phyloP scores from a whole-genome alignment of 2,797 vertebrate species.

The Gymnothorax javanicus region DNA sequence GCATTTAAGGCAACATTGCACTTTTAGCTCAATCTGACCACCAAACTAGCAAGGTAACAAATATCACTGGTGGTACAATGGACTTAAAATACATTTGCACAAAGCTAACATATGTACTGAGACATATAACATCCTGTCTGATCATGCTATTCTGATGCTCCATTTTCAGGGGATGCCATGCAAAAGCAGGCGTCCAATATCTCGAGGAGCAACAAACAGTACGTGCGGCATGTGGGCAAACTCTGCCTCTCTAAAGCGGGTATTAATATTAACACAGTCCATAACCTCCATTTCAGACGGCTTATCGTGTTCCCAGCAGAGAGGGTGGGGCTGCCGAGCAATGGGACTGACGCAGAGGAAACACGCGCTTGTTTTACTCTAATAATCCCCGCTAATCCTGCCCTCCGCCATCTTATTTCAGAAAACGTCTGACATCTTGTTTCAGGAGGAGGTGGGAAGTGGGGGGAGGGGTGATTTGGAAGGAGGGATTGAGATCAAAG shows the following conservation, averaged over 20 bases:
- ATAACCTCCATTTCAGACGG: slow-evolving; percentile 15
- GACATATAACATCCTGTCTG: too few species aligned
- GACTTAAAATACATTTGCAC: too few species aligned
- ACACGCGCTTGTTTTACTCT: slow-evolving; percentile 26
- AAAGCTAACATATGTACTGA: too few species aligned
- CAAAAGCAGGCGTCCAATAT: too few species aligned
- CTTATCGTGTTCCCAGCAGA: slow-evolving; percentile 18
- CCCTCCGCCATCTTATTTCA: neutral
- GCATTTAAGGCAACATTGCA: too few species aligned
- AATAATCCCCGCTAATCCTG: slow-evolving; percentile 30
- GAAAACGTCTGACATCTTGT: neutral
- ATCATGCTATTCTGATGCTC: too few species aligned
- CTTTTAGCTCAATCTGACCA: too few species aligned
- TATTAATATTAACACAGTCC: neutral
- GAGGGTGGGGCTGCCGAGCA: slow-evolving; percentile 9
- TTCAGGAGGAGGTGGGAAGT: neutral
- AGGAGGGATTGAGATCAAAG: neutral
- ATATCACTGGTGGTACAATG: too few species aligned
- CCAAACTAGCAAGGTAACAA: too few species aligned
- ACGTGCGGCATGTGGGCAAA: neutral
- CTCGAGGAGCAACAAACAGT: neutral
- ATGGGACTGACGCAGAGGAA: slow-evolving; percentile 23
- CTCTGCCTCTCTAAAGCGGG: neutral
- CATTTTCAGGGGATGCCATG: too few species aligned
- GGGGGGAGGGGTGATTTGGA: too few species aligned